These are phyloP conservation scores for Tachina grossa DNA, from an alignment of 2,888 invertebrate genomes.

Conservation along the genomic window DNA sequence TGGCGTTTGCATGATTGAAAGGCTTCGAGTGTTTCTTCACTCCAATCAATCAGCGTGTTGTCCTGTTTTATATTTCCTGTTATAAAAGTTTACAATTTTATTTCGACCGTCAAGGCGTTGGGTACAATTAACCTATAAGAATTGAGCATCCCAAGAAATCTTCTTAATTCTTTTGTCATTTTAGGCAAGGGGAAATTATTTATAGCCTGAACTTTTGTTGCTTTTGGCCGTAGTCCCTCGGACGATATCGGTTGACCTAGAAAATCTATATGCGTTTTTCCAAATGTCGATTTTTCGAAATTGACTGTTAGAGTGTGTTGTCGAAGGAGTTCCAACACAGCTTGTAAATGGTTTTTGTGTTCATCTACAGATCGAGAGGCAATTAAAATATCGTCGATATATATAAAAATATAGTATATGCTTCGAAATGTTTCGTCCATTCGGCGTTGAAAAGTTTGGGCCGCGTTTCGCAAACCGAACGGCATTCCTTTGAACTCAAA, in stretches of 20 bases:
- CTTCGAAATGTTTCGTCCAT: no score
- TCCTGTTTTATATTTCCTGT: constrained; percentile 67
- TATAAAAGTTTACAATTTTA: constrained; percentile 34
- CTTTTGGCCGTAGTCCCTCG: constrained; percentile 60
- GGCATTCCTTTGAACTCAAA: constrained; percentile 77
- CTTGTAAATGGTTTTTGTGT: constrained; percentile 71
- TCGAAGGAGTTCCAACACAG: constrained; percentile 70
- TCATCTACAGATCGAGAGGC: constrained; percentile 36
- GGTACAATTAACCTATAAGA: constrained; percentile 70
- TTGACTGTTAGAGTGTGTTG: constrained; percentile 48
- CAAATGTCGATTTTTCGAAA: constrained; percentile 56
- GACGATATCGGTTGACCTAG: constrained; percentile 57
- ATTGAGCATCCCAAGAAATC: constrained; percentile 72
- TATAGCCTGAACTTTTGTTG: constrained; percentile 44
- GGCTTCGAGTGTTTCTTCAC: constrained; percentile 33
- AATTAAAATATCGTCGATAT: constrained; percentile 40
- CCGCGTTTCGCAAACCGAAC: constrained; percentile 79
- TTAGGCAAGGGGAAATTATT: constrained; percentile 43
- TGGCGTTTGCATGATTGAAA: constrained; percentile 61
- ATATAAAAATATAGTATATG: constrained; percentile 72
- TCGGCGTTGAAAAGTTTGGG: no score
- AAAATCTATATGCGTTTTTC: constrained; percentile 32
- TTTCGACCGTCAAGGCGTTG: constrained; percentile 50
- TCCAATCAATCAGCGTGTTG: constrained; percentile 55
- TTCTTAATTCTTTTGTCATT: constrained; percentile 58